Evolutionary conservation across 2,797 vertebrate genomes (phyloP).

Genomic region (Sphenopsis melanotis): DNA sequence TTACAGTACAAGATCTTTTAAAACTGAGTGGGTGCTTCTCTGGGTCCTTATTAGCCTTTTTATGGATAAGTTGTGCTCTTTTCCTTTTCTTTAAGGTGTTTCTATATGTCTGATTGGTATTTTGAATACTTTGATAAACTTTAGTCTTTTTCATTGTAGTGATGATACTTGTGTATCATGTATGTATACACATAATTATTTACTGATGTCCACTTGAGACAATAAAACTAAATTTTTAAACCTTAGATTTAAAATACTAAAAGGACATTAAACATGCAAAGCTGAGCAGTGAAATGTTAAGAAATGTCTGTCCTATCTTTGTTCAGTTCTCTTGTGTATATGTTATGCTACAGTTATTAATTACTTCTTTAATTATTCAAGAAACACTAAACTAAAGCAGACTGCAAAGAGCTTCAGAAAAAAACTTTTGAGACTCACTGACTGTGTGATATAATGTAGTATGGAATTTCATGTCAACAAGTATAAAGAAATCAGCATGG

Average conservation of each 20-base stretch:
- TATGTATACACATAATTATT: neutral
- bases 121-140: neutral
- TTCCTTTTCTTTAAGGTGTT: neutral
- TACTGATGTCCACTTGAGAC: neutral
- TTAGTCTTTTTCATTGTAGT: neutral
- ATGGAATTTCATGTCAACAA: constrained; percentile 7
- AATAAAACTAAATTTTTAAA: neutral
- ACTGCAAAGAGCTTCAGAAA: neutral
- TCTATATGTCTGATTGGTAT: neutral
- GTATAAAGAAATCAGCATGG: neutral
- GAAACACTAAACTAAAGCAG: neutral
- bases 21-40: neutral
- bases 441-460: neutral
- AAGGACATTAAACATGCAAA: neutral
- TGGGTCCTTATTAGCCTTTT: neutral
- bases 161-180: neutral
- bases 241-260: neutral
- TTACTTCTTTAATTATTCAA: constrained; percentile 32
- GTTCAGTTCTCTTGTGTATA: neutral
- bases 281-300: neutral
- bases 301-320: neutral
- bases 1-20: neutral
- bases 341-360: neutral
- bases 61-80: neutral
- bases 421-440: neutral